Evolutionary conservation across 2,797 vertebrate species (phyloP).

Genomic region (Acanthiza pusilla): DNA sequence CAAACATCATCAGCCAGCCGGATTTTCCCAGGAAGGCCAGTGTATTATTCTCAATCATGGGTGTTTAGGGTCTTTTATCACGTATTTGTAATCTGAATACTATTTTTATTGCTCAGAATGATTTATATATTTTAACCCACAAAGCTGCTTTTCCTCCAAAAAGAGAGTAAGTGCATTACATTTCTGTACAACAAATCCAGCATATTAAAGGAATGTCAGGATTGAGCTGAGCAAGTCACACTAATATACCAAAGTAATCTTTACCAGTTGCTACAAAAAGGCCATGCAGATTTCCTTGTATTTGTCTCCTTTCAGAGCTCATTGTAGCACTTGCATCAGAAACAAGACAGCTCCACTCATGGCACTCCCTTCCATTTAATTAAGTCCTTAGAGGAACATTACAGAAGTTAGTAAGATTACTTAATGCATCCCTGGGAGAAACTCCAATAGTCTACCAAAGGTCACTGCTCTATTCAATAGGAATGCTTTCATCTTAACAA

Average conservation of each 20-base stretch:
- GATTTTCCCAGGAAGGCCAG: slow-evolving; percentile 31
- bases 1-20: neutral
- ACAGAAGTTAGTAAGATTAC: neutral
- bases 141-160: slow-evolving; percentile 3
- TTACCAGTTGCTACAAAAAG: neutral
- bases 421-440: neutral
- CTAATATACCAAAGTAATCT: neutral
- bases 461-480: slow-evolving; percentile 6
- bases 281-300: neutral
- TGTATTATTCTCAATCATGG: neutral
- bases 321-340: neutral
- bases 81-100: neutral
- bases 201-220: neutral
- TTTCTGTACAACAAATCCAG: neutral
- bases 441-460: neutral
- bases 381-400: neutral
- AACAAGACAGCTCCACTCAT: neutral
- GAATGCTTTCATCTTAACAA: neutral
- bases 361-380: neutral
- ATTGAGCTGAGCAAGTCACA: neutral
- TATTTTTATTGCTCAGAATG: slow-evolving; percentile 28
- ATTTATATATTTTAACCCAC: slow-evolving; percentile 15
- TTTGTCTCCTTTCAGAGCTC: neutral
- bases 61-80: neutral
- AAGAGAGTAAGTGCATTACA: neutral